Evolutionary conservation across 2,888 invertebrate species (phyloP).

Genomic region (Suillia variegata): DNA sequence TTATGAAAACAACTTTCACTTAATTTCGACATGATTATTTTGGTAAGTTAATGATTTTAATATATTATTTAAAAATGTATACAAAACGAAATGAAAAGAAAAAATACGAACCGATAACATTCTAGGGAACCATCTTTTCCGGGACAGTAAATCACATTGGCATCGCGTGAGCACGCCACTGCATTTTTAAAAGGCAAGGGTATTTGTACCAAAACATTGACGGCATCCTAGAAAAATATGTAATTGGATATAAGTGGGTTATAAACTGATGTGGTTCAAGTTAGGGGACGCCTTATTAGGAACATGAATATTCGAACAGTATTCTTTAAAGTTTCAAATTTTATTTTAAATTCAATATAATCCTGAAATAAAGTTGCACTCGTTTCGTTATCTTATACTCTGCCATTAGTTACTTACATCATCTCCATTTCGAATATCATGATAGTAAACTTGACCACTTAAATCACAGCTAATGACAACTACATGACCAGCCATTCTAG

Average conservation of each 20-base stretch:
- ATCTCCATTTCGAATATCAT: slow-evolving; percentile 46
- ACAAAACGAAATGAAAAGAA: not conserved
- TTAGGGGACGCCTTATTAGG: no score
- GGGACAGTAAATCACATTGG: slow-evolving; percentile 52
- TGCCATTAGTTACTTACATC: slow-evolving; percentile 35
- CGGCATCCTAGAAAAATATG: slow-evolving; percentile 39
- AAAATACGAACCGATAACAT: slow-evolving; percentile 43
- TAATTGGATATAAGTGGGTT: not conserved
- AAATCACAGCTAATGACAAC: slow-evolving; percentile 56
- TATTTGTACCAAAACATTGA: slow-evolving; percentile 49
- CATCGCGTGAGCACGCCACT: slow-evolving; percentile 50
- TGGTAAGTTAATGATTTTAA: no score
- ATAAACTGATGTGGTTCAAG: no score
- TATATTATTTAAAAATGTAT: no score
- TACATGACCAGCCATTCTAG: slow-evolving; percentile 38
- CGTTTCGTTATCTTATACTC: not conserved
- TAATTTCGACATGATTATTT: no score
- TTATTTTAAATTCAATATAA: no score
- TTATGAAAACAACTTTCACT: no score
- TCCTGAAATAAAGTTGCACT: no score
- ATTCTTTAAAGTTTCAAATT: no score
- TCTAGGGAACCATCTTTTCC: slow-evolving; percentile 53
- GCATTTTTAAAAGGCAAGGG: slow-evolving; percentile 58
- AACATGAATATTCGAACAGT: no score
- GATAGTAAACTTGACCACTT: slow-evolving; percentile 57